A percentile compares a stretch with the other conserved stretches of the same genome.
Evolutionary conservation across 2,888 invertebrate species (phyloP).

Genomic region (Tinea semifulvella): DNA sequence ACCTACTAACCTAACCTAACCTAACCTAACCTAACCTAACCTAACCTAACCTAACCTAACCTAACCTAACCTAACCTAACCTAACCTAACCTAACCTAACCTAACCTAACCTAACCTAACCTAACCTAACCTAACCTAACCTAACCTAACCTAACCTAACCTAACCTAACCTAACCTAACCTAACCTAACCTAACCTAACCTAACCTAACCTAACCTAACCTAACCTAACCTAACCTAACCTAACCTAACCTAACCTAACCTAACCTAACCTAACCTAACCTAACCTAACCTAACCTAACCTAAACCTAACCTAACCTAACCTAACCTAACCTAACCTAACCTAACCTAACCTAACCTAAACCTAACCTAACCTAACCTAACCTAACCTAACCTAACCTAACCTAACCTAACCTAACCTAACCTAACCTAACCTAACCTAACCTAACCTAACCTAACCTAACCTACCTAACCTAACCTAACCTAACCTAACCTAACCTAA

Average conservation of each 20-base stretch:
- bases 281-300: conserved; percentile 12
- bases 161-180: conserved; percentile 12
- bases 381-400: conserved; percentile 12
- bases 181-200: conserved; percentile 12
- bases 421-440: no score
- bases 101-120: conserved; percentile 12
- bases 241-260: conserved; percentile 12
- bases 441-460: no score
- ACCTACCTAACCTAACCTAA: no score
- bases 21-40: conserved; percentile 12
- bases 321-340: conserved; percentile 12
- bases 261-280: conserved; percentile 12
- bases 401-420: conserved; percentile 12
- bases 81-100: conserved; percentile 12
- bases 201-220: conserved; percentile 12
- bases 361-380: conserved; percentile 12
- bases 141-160: conserved; percentile 12
- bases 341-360: conserved; percentile 12
- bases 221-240: conserved; percentile 12
- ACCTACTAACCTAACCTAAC: conserved; percentile 11
- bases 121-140: conserved; percentile 12
- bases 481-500: no score
- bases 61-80: conserved; percentile 12
- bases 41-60: conserved; percentile 12
- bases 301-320: conserved; percentile 12